Base-by-base conservation (phyloP, 2,797 vertebrate genomes). In the Trachops cirrhosus region DNA sequence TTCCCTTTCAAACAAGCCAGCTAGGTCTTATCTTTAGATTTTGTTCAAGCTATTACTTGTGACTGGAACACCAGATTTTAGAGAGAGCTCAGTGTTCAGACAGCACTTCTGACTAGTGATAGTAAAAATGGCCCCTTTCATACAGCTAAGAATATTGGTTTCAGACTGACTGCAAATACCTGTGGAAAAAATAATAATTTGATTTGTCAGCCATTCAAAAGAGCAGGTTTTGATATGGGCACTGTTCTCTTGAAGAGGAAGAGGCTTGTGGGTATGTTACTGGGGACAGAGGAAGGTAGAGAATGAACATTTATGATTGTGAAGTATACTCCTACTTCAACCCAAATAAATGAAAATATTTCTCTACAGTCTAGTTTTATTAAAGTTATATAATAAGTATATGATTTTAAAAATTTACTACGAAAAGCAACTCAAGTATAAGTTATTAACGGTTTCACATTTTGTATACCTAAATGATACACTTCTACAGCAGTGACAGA, bases 1-100 rank as follows among this genome's bases (percentile, higher is more conserved):
- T 95, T 75, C 52, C 22, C 64, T 94, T 37, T 93, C 1, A 1
- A 95, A 85, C 39, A 94, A 64, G 50, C 21, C 67, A 59, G 7
- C 73, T 91, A 22, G 68, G 68, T 86, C 54, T 97, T 48, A 89
- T 70, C 32, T 89, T 96, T 32, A 94, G n/a, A 80, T 71, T 89
- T 86, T 75, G 37, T 67, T 80, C 57, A 92, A 54, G 50, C 37
- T 95, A 80, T 77, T 77, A 87, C 37, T 96, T 93, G 71, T 79
- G 68, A 94, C 48, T 57, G 9, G 54, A 79, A 82, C 3, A 83
- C 34, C 44, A 75, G 83, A 74, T 74, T 94, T 50, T 91, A 94
- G 34, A 88, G 54, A 37, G 54, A 92, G 41, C 29, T 96, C 52
- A 82, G 48, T 87, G 22, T 86, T 87, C 64, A 91, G 37, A 91